Percentiles rank a stretch among this genome's conserved stretches.
Conservation (phyloP, 2,797 vertebrate species). For the Tangara arthus region DNA sequence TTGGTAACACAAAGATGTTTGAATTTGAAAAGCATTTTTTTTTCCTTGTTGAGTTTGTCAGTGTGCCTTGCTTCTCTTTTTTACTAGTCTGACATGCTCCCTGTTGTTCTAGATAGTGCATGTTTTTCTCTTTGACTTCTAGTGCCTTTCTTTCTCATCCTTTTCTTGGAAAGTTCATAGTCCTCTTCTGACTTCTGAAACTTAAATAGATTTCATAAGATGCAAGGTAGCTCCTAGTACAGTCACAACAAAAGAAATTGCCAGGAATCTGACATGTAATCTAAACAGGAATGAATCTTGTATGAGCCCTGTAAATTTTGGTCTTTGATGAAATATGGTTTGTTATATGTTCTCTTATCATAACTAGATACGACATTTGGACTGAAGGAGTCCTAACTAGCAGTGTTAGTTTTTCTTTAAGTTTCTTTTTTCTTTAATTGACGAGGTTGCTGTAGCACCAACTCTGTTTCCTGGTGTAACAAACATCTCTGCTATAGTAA, state of each 20-base stretch:
- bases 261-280: constrained; percentile 2
- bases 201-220: constrained; percentile 21
- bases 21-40: not conserved
- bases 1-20: not conserved
- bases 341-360: constrained; percentile 42
- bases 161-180: not conserved
- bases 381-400: not conserved
- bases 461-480: not conserved
- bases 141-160: not conserved
- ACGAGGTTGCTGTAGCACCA: not conserved
- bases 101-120: not conserved
- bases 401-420: not conserved
- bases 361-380: not conserved
- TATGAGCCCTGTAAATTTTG: constrained; percentile 26
- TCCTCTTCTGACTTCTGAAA: constrained; percentile 30
- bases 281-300: constrained; percentile 44
- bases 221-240: not conserved
- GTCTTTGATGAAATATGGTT: constrained; percentile 18
- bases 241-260: constrained; percentile 16
- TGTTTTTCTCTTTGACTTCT: not conserved
- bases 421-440: not conserved
- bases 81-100: not conserved
- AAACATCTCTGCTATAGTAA: not conserved
- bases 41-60: not conserved
- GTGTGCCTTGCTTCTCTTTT: not conserved